phyloP scores from a whole-genome alignment of 1,140 invertebrate genomes.

The Euwallacea similis region DNA sequence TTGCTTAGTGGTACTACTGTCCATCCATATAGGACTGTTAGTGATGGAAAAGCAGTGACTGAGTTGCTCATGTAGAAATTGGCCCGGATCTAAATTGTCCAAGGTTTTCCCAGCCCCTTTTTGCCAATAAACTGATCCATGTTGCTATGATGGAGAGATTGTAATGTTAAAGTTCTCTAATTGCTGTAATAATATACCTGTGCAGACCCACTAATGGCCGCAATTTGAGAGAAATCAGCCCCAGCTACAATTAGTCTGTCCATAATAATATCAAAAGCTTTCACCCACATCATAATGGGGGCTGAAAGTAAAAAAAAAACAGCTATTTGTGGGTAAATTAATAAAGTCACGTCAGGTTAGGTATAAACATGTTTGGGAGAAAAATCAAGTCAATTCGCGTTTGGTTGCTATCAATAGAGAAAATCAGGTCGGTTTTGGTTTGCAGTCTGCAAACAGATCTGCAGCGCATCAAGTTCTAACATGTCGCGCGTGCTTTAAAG shows the following conservation, averaged over 20 bases:
- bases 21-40: constrained; percentile 96
- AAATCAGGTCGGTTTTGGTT: not conserved
- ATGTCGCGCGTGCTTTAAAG: too few relatives aligned
- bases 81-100: constrained; percentile 66
- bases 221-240: constrained; percentile 79
- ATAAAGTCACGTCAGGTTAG: too few relatives aligned
- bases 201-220: constrained; percentile 83
- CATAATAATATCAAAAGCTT: constrained; percentile 89
- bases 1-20: constrained; percentile 82
- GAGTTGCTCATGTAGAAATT: constrained; percentile 84
- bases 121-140: constrained; percentile 94
- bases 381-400: not conserved
- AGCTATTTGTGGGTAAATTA: too few relatives aligned
- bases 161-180: not conserved
- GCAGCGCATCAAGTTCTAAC: too few relatives aligned
- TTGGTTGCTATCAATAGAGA: too few relatives aligned
- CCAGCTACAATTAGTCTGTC: constrained; percentile 79
- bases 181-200: constrained; percentile 64
- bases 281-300: constrained; percentile 92
- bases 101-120: constrained; percentile 70
- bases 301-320: constrained; percentile 49
- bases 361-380: not conserved
- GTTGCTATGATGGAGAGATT: constrained; percentile 70
- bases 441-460: too few relatives aligned
- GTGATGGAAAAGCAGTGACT: constrained; percentile 73